phyloP scores from a whole-genome alignment of 2,888 invertebrate genomes.

The Oscheius sp. region DNA sequence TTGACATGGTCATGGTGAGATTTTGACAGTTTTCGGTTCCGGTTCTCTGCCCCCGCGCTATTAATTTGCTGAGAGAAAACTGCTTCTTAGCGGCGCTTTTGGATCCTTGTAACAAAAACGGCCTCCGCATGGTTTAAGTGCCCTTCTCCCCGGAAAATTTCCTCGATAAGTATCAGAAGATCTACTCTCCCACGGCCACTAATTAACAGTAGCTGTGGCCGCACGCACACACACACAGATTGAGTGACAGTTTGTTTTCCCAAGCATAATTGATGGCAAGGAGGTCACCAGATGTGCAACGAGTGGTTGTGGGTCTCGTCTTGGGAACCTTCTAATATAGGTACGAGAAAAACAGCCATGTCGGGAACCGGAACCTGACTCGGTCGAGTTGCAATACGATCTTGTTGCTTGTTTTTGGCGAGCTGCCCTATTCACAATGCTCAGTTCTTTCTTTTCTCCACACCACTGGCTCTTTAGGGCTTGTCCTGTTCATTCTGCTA shows the following conservation, averaged over 20 bases:
- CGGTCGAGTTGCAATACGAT: constrained; percentile 31
- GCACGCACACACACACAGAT: constrained; percentile 12
- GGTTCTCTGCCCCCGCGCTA: background rate
- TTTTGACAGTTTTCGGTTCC: constrained; percentile 29
- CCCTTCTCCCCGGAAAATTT: too few relatives aligned
- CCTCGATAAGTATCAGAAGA: background rate
- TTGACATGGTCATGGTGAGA: constrained; percentile 19
- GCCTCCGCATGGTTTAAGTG: too few relatives aligned
- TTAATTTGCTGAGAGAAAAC: background rate
- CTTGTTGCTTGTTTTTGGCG: constrained; percentile 29
- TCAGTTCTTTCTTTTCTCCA: background rate
- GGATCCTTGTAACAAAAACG: background rate
- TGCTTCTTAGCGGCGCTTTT: background rate
- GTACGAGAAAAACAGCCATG: background rate
- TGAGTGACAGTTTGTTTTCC: constrained; percentile 37
- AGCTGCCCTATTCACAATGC: background rate
- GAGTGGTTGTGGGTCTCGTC: constrained; percentile 6
- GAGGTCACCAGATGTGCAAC: constrained; percentile 33
- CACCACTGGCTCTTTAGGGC: background rate
- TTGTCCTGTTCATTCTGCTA: background rate
- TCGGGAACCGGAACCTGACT: constrained; percentile 5
- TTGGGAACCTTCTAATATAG: background rate
- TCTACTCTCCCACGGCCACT: constrained; percentile 1
- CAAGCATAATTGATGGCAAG: constrained; percentile 28
- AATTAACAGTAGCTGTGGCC: constrained; percentile 29